Percentiles rank a stretch among this genome's conserved stretches.
Conservation (phyloP, 2,113 vertebrate species). For the Aix galericulata region DNA sequence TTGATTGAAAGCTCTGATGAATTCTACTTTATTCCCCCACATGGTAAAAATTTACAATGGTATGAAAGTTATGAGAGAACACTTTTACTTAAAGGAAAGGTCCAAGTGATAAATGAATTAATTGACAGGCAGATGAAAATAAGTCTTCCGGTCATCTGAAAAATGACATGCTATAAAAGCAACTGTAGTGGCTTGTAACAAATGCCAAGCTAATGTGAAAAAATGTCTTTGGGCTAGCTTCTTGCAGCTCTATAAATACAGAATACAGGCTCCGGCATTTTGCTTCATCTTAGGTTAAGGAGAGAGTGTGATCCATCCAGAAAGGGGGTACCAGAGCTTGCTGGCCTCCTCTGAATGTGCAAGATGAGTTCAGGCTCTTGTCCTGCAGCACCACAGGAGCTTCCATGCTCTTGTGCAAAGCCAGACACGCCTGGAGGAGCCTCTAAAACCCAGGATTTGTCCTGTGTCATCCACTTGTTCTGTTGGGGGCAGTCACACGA, state of each 20-base stretch:
- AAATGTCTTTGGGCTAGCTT: conserved; percentile 33
- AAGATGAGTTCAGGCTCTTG: not conserved
- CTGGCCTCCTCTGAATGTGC: not conserved
- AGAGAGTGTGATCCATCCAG: not conserved
- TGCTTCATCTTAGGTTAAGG: not conserved
- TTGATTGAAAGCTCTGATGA: conserved; percentile 51
- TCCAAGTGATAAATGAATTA: conserved; percentile 52
- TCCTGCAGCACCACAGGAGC: not conserved
- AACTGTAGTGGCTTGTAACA: conserved; percentile 42
- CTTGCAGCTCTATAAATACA: not conserved
- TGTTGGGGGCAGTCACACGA: not conserved
- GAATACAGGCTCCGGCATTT: not conserved
- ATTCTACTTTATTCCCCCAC: conserved; percentile 46
- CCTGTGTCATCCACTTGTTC: not conserved
- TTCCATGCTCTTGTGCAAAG: not conserved
- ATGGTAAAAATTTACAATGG: conserved; percentile 59
- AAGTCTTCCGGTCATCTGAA: conserved; percentile 49
- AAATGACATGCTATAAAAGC: conserved; percentile 10
- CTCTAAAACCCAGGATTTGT: not conserved
- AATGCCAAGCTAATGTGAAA: conserved; percentile 54
- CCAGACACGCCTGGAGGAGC: not conserved
- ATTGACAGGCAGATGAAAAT: conserved; percentile 56
- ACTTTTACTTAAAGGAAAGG: conserved; percentile 44
- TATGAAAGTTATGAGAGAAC: conserved; percentile 51
- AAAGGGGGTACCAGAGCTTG: not conserved